Evolutionary conservation across 2,797 vertebrate species (phyloP).

Genomic region (Salmo trutta): DNA sequence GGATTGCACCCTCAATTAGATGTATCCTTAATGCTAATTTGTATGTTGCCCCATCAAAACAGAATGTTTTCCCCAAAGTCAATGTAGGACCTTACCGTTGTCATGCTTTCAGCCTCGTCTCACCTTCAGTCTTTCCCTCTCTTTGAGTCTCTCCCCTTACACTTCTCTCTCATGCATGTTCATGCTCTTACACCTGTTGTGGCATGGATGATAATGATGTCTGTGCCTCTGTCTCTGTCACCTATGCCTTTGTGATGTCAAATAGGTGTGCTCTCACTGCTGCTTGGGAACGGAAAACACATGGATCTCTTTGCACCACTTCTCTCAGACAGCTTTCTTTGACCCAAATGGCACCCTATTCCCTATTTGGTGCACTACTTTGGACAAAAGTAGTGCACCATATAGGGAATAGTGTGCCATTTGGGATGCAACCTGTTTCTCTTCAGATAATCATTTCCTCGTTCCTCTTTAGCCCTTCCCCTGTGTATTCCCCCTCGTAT

Average conservation of each 20-base stretch:
- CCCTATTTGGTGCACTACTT: no score
- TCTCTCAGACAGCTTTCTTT: neutral
- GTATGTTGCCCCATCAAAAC: neutral
- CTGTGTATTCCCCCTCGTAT: no score
- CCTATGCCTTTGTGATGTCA: neutral
- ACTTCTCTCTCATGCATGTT: neutral
- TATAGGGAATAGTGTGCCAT: no score
- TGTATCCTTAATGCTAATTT: neutral
- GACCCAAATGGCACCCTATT: no score
- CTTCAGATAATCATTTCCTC: no score
- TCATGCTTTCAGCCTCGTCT: neutral
- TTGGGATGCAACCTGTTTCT: no score
- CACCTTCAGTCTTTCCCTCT: neutral
- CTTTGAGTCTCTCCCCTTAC: neutral
- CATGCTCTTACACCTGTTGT: neutral
- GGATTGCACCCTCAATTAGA: neutral
- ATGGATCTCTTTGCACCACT: conserved; percentile 4
- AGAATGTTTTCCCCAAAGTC: neutral
- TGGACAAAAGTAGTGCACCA: no score
- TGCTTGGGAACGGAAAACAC: neutral
- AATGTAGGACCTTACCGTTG: neutral
- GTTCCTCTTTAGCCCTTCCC: no score
- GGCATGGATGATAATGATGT: neutral
- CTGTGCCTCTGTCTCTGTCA: conserved; percentile 3
- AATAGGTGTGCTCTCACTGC: conserved; percentile 12